Base-by-base conservation (phyloP, 1,140 invertebrate species). In the Saccostrea echinata region DNA sequence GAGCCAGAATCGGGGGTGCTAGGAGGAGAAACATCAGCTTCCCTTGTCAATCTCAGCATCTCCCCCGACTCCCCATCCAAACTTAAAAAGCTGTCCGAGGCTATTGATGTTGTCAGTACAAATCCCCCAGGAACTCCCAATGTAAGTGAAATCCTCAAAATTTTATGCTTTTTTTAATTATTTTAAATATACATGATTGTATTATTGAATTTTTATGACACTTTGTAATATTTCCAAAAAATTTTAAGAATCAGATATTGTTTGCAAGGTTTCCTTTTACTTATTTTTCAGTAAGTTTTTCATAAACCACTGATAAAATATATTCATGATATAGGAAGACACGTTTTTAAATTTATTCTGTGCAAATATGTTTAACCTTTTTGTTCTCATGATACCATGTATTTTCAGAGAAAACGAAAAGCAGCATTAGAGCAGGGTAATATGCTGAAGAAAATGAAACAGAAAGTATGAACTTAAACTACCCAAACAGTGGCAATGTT, bases 361-460 rank as follows among this genome's bases (percentile, higher is more conserved):
- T n/a, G n/a, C n/a, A n/a, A n/a, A 61, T 18, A 21, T 3, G 16
- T 61, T 61, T n/a, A 13, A 18, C 55, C n/a, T 4, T n/a, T n/a
- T 61, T 8, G 33, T 76, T 30, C 6, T 12, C 27, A 76, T 6
- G 43, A 9, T 43, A 43, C 68, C 24, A 76, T 76, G 27, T 76
- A 88, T 87, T 94, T 95, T 76, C 94, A 96, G 95, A 94, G 95
- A 90, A 96, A 96, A 91, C 89, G 95, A 88, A 95, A 95, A 92
- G 95, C 95, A 86, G 95, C 95, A 11, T 88, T 96, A 86, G 95
- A 96, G 91, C 95, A 95, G 87, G 93, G 94, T 76, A 95, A 95
- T 87, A 93, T 96, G 55, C 88, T 96, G 76, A 95, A 95, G 91
- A 96, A 96, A 88, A 94, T 96, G 27, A 96, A 96, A 91, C 94